Evolutionary conservation across 1,140 invertebrate genomes (phyloP).

Genomic region (Bombus vancouverensis): DNA sequence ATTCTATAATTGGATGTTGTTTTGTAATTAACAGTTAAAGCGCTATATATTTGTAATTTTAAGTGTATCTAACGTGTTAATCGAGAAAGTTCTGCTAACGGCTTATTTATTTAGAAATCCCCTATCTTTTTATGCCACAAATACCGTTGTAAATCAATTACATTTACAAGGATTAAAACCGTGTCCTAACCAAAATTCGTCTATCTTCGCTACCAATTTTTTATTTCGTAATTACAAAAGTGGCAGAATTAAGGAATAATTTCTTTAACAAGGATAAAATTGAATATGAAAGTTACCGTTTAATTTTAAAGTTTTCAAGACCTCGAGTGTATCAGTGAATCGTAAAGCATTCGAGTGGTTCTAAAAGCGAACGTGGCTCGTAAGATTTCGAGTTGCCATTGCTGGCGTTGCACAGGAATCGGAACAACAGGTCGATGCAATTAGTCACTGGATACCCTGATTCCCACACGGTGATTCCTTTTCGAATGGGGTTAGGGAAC

Average conservation of each 20-base stretch:
- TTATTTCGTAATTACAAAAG: too few relatives aligned
- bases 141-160: too few relatives aligned
- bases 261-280: background rate
- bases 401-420: constrained; percentile 8
- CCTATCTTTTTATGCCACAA: too few relatives aligned
- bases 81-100: too few relatives aligned
- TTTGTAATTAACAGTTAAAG: background rate
- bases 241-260: too few relatives aligned
- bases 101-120: too few relatives aligned
- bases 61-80: too few relatives aligned
- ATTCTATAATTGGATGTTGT: background rate
- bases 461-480: background rate
- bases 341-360: background rate
- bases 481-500: background rate
- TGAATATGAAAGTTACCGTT: constrained; percentile 1
- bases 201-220: too few relatives aligned
- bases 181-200: too few relatives aligned
- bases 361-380: background rate
- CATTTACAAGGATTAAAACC: too few relatives aligned
- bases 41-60: background rate
- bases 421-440: constrained; percentile 36
- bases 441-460: constrained; percentile 27
- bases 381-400: constrained; percentile 6
- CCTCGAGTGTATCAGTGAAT: background rate
- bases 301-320: background rate